These are phyloP conservation scores for Pipra filicauda DNA, from an alignment of 2,113 vertebrate genomes.

Conservation along the genomic window DNA sequence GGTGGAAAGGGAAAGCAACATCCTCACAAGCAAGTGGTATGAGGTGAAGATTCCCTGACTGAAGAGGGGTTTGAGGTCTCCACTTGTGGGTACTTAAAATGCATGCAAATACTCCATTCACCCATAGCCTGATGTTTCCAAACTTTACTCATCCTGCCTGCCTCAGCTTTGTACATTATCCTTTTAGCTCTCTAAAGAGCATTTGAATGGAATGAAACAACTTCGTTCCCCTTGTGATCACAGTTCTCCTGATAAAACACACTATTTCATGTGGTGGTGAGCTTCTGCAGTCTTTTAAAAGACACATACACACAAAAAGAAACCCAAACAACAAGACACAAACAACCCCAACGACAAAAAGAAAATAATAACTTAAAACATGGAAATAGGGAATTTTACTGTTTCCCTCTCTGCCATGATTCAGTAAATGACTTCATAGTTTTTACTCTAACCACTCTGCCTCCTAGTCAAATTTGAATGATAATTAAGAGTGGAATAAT, in stretches of 20 bases:
- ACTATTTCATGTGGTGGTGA: not conserved
- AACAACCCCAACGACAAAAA: not conserved
- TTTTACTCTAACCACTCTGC: slow-evolving; percentile 12
- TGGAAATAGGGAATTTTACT: not conserved
- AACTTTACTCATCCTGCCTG: not conserved
- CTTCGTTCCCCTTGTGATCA: not conserved
- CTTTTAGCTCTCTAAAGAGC: slow-evolving; percentile 3
- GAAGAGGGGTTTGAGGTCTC: not conserved
- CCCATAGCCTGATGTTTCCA: not conserved
- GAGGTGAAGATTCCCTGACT: not conserved
- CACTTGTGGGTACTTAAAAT: not conserved
- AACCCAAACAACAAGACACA: not conserved
- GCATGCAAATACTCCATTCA: not conserved
- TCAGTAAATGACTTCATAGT: not conserved
- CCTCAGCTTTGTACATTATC: not conserved
- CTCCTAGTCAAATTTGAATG: not conserved
- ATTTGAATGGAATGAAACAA: not conserved
- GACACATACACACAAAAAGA: not conserved
- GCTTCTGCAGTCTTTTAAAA: slow-evolving; percentile 10
- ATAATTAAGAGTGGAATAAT: not conserved
- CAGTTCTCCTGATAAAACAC: not conserved
- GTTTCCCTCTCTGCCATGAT: not conserved
- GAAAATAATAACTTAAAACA: slow-evolving; percentile 3
- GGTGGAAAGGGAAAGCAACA: not conserved
- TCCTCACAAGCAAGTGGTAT: not conserved